Base-by-base conservation (phyloP, 2,888 invertebrate genomes). In the Nasonia oneida region DNA sequence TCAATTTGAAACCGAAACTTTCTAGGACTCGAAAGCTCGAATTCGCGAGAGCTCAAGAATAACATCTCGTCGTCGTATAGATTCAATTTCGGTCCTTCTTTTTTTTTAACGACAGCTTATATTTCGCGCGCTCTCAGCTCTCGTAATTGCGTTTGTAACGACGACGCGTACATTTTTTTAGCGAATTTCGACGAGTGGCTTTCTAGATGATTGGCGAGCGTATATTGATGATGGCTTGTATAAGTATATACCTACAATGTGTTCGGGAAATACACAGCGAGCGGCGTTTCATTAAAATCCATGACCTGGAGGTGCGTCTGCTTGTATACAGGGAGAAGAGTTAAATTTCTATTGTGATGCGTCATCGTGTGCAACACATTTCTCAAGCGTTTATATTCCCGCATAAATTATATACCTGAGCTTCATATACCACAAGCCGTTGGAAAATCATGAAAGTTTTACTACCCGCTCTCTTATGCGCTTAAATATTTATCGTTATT, bases 261-360 rank as follows among this genome's bases (percentile, higher is more conserved):
- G 29, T 15, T 15, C 33, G 47, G 42, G 23, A 67, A 78, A 67
- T 10, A 33, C 29, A 57, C 15, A 33, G 1, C 18, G 33, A 57
- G 33, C 33, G 29, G 29, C 10, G 57, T 18, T 64, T 78, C 42
- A 80, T 80, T 71, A 71, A 29, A 70, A 50, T 37, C 70, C 71
- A 53, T 71, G 71, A 53, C 80, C 67, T 57, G 80, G 50, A 53
- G 53, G 50, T 53, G 71, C 53, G 67, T 37, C 71, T 39, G 37
- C 12, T 29, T 33, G 2, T n/a, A 61, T 53, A 53, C 3, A 15
- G 29, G 1, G 2, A 33, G 47, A 12, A 33, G 53, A 71, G 50
- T 71, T 37, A 80, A 50, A 53, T 37, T 80, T 71, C 71, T 80
- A 53, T 80, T 80, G 53, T 80, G 71, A 53, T 53, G 53, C 64